Evolutionary conservation across 2,888 invertebrate species (phyloP).

Genomic region (Dynastes tityus): DNA sequence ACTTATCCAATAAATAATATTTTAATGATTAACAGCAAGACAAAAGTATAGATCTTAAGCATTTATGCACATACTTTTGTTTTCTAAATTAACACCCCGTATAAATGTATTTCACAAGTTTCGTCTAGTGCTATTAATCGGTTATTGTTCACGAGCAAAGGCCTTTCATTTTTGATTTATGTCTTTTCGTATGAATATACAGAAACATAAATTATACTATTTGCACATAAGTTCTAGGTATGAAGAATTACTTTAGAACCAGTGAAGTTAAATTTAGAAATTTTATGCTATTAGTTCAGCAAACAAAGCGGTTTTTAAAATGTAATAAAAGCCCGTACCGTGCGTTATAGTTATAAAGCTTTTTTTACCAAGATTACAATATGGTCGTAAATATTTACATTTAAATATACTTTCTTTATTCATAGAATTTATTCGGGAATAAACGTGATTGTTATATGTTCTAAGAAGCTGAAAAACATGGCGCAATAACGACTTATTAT

Average conservation of each 20-base stretch:
- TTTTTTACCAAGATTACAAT: slow-evolving; percentile 2
- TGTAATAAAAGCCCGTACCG: slow-evolving; percentile 1
- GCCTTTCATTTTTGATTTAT: neutral
- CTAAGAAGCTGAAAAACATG: neutral
- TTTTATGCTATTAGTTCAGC: neutral
- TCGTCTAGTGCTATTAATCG: neutral
- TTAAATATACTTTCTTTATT: slow-evolving; percentile 17
- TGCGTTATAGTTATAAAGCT: neutral
- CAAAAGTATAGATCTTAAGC: no score
- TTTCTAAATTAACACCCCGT: neutral
- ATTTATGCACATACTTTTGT: no score
- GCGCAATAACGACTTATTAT: neutral
- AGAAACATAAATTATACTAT: slow-evolving; percentile 19
- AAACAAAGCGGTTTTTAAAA: slow-evolving; percentile 26
- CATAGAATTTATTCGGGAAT: neutral
- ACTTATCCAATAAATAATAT: no score
- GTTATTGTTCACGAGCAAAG: neutral
- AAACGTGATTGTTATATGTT: slow-evolving; percentile 13
- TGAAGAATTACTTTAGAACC: slow-evolving; percentile 5
- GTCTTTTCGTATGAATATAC: neutral
- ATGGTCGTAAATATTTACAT: slow-evolving; percentile 26
- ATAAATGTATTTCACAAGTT: neutral
- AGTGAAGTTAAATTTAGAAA: slow-evolving; percentile 19
- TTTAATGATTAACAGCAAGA: no score
- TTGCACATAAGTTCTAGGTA: neutral